Evolutionary conservation across 2,888 invertebrate species (phyloP).

Genomic region (Chymomyza amoena): DNA sequence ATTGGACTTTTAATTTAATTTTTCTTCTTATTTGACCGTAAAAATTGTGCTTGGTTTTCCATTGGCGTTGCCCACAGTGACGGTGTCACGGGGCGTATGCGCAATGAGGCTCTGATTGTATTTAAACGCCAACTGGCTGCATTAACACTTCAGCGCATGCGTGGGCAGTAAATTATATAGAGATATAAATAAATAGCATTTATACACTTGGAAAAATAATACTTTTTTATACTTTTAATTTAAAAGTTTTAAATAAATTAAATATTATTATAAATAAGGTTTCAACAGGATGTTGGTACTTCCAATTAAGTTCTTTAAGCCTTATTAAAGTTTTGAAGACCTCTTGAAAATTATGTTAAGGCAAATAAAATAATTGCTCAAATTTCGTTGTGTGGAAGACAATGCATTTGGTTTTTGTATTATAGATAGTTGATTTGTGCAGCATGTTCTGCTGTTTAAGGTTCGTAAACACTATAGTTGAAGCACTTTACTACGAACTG

Average conservation of each 20-base stretch:
- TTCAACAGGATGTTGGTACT: too few species aligned
- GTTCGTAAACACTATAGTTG: too few species aligned
- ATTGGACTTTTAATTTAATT: neutral
- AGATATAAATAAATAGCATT: neutral
- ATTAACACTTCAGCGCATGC: conserved; percentile 54
- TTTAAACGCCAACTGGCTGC: conserved; percentile 9
- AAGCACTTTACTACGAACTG: neutral
- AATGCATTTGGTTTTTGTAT: too few species aligned
- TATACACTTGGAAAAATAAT: neutral
- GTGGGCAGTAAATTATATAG: conserved; percentile 41
- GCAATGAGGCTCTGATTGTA: neutral
- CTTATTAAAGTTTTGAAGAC: too few species aligned
- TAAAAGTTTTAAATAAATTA: too few species aligned
- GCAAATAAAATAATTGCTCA: too few species aligned
- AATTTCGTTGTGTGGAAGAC: too few species aligned
- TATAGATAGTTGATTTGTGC: neutral
- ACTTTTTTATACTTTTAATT: too few species aligned
- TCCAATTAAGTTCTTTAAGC: too few species aligned
- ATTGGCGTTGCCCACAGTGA: neutral
- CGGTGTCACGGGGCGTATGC: neutral
- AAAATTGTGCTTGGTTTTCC: conserved; percentile 21
- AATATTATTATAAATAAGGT: too few species aligned
- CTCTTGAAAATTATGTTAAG: too few species aligned
- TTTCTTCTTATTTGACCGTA: neutral
- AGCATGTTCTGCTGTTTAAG: neutral